Evolutionary conservation across 2,797 vertebrate species (phyloP), one percentile per base, ranked within the genome.

Genomic region (Netta rufina): DNA sequence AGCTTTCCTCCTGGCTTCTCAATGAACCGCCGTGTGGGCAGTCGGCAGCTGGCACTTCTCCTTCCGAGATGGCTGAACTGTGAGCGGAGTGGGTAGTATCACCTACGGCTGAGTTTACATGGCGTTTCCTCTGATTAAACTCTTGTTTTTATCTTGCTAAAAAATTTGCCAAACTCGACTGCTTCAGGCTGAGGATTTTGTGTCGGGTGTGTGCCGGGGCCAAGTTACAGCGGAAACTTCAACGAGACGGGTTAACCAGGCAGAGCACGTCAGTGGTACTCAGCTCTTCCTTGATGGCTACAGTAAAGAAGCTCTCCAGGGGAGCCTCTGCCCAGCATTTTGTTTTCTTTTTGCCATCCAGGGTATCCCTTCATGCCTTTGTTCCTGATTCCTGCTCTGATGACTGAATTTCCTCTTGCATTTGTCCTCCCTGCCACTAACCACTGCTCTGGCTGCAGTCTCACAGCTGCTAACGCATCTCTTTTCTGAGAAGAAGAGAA

Each of bases 11-110:
- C 5, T 25, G 90, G 90, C 8, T 18, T 56, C 96, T 96, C 92
- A 95, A 87, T 97, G 94, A 87, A 80, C 82, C 84, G 57, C 80
- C 41, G 11, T 36, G 96, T 87, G 90, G 95, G 96, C 92, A 96
- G 94, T 71, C 71, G 60, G 90, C 33, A 87, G 89, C 86, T 94
- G 95, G 43, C 1, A 45, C 73, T 93, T 95, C 93, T 78, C 94
- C 93, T 89, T 38, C 38, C 87, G 94, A 65, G 57, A 36, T 90
- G 74, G 90, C 90, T 84, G 69, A 67, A 76, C 92, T 95, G 94
- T 92, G 95, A 95, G 94, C 81, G 83, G 91, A 89, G 91, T 90
- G 94, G 93, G 94, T 75, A 72, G 96, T 75, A 84, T 56, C 92
- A 93, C 66, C 86, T 90, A 65, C 77, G 11, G 33, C 5, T 41